phyloP scores from a whole-genome alignment of 2,113 vertebrate species.

The Cynopterus brachyotis region DNA sequence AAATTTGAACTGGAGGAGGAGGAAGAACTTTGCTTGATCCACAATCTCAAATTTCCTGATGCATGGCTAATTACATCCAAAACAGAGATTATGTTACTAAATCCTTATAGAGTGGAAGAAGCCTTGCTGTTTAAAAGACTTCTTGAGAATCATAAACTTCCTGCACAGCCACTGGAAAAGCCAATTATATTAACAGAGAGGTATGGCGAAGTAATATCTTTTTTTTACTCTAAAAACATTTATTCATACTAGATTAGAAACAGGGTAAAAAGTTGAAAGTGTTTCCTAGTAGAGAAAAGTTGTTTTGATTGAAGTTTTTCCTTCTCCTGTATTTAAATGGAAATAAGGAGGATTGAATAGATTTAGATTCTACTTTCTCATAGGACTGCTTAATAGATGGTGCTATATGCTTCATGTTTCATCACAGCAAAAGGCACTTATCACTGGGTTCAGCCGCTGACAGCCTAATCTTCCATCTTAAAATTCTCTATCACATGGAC shows the following conservation, averaged over 20 bases:
- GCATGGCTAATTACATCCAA: constrained; percentile 91
- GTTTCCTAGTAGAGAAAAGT: neutral
- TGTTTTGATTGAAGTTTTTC: neutral
- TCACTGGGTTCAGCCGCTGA: neutral
- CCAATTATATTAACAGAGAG: constrained; percentile 92
- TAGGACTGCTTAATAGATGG: neutral
- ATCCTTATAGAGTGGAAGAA: constrained; percentile 95
- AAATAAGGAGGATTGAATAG: neutral
- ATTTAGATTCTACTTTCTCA: neutral
- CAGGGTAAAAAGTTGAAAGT: neutral
- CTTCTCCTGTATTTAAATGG: neutral
- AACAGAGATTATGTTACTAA: constrained; percentile 90
- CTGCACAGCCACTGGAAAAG: constrained; percentile 87
- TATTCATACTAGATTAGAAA: neutral
- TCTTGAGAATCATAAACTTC: constrained; percentile 92
- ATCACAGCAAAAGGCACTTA: neutral
- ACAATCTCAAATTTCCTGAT: constrained; percentile 90
- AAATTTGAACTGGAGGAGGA: constrained; percentile 70
- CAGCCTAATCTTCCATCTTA: neutral
- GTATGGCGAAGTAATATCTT: constrained; percentile 82
- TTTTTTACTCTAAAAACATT: neutral
- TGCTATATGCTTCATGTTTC: neutral
- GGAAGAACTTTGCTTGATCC: constrained; percentile 86
- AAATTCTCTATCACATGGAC: neutral
- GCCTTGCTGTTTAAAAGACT: constrained; percentile 92